Base-by-base conservation (phyloP, 1,140 invertebrate species). In the Drosophila suzukii region DNA sequence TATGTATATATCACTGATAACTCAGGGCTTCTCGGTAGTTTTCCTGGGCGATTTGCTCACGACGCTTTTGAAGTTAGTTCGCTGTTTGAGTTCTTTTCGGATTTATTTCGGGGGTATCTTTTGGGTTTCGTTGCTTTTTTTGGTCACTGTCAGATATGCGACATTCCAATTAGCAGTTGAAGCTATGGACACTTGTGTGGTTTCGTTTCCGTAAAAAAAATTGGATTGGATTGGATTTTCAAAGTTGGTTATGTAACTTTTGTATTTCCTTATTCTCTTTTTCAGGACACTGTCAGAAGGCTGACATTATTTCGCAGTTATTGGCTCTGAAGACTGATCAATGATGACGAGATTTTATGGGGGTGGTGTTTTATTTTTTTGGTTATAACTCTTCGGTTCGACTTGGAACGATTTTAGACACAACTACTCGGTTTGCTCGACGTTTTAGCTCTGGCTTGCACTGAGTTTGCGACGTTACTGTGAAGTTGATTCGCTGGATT, bases 351-450 rank as follows among this genome's bases (percentile, higher is more conserved):
- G 47, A 68, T 44, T 43, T 20, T 20, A 2, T 20, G 20, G 32
- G 32, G 1, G 20, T 12, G 10, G 41, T 59, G 34, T n/a, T 13
- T 32, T 30, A 17, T 27, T 4, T 3, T 24, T 20, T 39, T 36
- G 8, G 10, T 39, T 39, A 11, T 3, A 4, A 17, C 8, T 2
- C 8, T 12, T 32, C 41, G 41, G 44, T 32, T 59, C 46, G 38
- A 46, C 61, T 47, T 44, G 62, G n/a, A 49, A 30, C 32, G 34
- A 12, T 38, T 54, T 51, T 43, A 20, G 24, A 36, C 80, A 88
- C 76, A 83, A 89, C 84, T 89, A 89, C 79, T 80, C 79, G 72
- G 71, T 49, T 54, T 76, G 79, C 67, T 68, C 68, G 86, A 74
- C 76, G 46, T 68, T 60, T 77, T 73, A 62, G 75, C 43, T 88